A percentile compares a stretch with the other conserved stretches of the same genome.
phyloP scores from a whole-genome alignment of 2,888 invertebrate species.

The Hemistola chrysoprasaria region DNA sequence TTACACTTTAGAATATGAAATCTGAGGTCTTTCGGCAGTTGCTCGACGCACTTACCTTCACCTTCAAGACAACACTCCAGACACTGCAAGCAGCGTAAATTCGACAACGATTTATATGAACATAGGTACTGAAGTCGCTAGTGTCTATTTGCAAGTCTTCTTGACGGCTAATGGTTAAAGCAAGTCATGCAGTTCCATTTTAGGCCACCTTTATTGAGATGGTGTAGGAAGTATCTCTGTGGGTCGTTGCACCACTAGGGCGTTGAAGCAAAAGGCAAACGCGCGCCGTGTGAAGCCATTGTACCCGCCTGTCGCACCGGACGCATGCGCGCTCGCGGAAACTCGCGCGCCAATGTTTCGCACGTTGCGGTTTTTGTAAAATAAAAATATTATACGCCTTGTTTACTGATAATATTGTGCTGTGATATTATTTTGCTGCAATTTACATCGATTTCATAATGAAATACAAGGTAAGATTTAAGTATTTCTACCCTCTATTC shows the following conservation, averaged over 20 bases:
- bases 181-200: too few species aligned
- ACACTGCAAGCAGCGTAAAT: too few species aligned
- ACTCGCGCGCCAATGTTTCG: conserved; percentile 23
- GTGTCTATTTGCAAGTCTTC: too few species aligned
- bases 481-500: conserved; percentile 22
- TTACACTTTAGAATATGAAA: conserved; percentile 12
- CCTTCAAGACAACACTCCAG: conserved; percentile 52
- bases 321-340: conserved; percentile 60
- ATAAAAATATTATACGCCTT: conserved; percentile 1
- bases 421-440: conserved; percentile 23
- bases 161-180: too few species aligned
- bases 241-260: conserved; percentile 57
- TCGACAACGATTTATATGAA: too few species aligned
- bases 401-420: conserved; percentile 22
- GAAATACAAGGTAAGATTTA: conserved; percentile 67
- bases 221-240: conserved; percentile 39
- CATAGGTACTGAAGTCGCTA: too few species aligned
- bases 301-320: conserved; percentile 45
- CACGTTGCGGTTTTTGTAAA: background rate
- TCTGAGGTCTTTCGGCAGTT: conserved; percentile 42
- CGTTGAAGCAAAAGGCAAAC: conserved; percentile 65
- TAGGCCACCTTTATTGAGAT: too few species aligned
- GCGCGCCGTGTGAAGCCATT: conserved; percentile 57
- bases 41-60: conserved; percentile 61
- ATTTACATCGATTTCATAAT: conserved; percentile 38